Evolutionary conservation across 2,888 invertebrate species (phyloP).

Genomic region (Periphyllus acericola): DNA sequence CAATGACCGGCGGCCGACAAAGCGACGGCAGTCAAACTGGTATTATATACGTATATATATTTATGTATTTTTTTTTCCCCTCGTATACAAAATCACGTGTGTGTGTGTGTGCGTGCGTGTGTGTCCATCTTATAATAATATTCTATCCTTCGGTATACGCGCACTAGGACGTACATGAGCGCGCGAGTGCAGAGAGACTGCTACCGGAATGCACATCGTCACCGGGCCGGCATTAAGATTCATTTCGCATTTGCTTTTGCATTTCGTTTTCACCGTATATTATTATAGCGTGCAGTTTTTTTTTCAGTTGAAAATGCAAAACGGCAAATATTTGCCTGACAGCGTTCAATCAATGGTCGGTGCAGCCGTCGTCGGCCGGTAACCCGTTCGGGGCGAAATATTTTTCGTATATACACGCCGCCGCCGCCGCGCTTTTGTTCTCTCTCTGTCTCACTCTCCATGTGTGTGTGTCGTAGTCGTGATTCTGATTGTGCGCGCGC

Average conservation of each 20-base stretch:
- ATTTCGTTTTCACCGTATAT: constrained; percentile 30
- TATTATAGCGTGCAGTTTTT: not conserved
- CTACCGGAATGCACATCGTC: constrained; percentile 55
- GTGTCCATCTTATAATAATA: not conserved
- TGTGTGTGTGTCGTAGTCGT: not conserved
- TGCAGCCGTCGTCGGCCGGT: not conserved
- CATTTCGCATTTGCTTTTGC: constrained; percentile 48
- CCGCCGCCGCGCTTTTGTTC: constrained; percentile 22
- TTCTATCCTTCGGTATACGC: not conserved
- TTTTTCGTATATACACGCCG: constrained; percentile 24
- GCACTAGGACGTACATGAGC: not conserved
- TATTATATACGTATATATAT: not conserved
- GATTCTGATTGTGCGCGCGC: not conserved
- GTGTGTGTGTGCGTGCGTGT: not conserved
- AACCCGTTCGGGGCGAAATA: constrained; percentile 59
- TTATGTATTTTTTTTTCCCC: not conserved
- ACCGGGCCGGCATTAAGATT: constrained; percentile 33
- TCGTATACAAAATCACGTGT: not conserved
- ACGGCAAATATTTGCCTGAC: constrained; percentile 57
- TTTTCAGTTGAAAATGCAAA: constrained; percentile 54
- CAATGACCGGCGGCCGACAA: constrained; percentile 60
- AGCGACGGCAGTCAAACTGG: constrained; percentile 6
- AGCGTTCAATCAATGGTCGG: constrained; percentile 50
- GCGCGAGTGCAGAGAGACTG: not conserved
- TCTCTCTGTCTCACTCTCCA: not conserved